Percentiles rank a stretch among this genome's conserved stretches.
Evolutionary conservation across 30 jellyfish, hydroid and myxozoan species (phyloP).

Genomic region (Hydractinia echinata): DNA sequence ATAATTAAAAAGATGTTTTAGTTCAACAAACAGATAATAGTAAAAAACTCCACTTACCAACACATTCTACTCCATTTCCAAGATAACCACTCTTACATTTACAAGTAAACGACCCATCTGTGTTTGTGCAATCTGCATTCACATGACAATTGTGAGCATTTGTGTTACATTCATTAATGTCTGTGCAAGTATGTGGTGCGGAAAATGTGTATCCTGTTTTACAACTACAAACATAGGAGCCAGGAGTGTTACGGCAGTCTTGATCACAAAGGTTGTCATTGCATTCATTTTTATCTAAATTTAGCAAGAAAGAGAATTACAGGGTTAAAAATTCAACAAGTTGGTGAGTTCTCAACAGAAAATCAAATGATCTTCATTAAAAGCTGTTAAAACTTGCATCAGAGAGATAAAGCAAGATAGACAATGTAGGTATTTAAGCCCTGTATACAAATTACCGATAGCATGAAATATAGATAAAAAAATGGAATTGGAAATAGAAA

Average conservation of each 20-base stretch:
- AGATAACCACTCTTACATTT: slow-evolving; percentile 60
- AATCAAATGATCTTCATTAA: too few species aligned
- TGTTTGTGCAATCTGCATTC: slow-evolving; percentile 67
- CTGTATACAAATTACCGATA: too few species aligned
- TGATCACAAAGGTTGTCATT: not conserved
- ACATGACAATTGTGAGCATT: slow-evolving; percentile 43
- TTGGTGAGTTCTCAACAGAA: too few species aligned
- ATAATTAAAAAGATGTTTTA: too few species aligned
- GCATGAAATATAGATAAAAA: too few species aligned
- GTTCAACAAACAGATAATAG: not conserved
- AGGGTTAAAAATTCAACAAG: too few species aligned
- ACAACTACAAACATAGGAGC: slow-evolving; percentile 23
- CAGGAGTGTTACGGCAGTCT: slow-evolving; percentile 13
- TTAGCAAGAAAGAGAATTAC: not conserved
- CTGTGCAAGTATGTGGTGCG: slow-evolving; percentile 19
- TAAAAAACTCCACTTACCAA: not conserved
- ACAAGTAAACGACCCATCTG: slow-evolving; percentile 65
- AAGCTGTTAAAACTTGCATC: too few species aligned
- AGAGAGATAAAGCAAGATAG: too few species aligned
- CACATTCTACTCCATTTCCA: slow-evolving; percentile 71
- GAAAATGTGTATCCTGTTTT: slow-evolving; percentile 11
- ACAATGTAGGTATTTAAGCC: too few species aligned
- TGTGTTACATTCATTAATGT: slow-evolving; percentile 15
- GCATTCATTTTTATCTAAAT: slow-evolving; percentile 8
- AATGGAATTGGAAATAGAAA: too few species aligned